Base-by-base conservation (phyloP, 2,113 vertebrate species). In the Brachyhypopomus occidentalis region DNA sequence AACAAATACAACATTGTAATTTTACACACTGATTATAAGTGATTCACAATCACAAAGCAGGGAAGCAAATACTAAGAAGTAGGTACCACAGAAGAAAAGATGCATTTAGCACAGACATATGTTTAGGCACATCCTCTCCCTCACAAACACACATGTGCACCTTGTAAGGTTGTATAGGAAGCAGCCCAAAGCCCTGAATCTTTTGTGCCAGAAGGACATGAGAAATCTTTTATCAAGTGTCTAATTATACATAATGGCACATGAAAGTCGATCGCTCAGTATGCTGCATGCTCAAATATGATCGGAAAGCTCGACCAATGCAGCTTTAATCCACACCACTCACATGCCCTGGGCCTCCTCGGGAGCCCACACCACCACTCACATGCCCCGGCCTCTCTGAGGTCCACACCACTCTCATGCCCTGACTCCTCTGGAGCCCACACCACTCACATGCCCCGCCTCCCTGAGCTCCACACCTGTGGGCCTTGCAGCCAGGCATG, bases 401-500 rank as follows among this genome's bases (percentile, higher is more conserved):
- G 12, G 17, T 1, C 16, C 64, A 27, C 27, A 30, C n/a, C 25
- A n/a, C n/a, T n/a, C n/a, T n/a, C n/a, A n/a, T n/a, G 22, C 45
- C 41, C 48, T 11, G 16, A 9, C 4, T 2, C 45, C 23, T 17
- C n/a, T 25, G n/a, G 22, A 0, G 12, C 27, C 16, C 64, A 27
- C 27, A 30, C n/a, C 25, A n/a, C n/a, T n/a, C n/a, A n/a, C n/a
- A n/a, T n/a, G 22, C 45, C 41, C 48, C 22, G 16, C 23, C 4
- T 2, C 45, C 23, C 22, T 27, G 23, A 1, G 16, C 30, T 2
- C 5, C 64, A 30, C 27, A 34, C 22, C 27, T 8, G 48, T 69
- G 62, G 19, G 17, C 72, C 66, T 55, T 48, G 34, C 72, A 81
- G 41, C 63, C 58, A 55, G 72, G 59, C 56, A 25, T 62, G 69